phyloP scores from a whole-genome alignment of 1,140 invertebrate species.

The Scaptomyza pallida region DNA sequence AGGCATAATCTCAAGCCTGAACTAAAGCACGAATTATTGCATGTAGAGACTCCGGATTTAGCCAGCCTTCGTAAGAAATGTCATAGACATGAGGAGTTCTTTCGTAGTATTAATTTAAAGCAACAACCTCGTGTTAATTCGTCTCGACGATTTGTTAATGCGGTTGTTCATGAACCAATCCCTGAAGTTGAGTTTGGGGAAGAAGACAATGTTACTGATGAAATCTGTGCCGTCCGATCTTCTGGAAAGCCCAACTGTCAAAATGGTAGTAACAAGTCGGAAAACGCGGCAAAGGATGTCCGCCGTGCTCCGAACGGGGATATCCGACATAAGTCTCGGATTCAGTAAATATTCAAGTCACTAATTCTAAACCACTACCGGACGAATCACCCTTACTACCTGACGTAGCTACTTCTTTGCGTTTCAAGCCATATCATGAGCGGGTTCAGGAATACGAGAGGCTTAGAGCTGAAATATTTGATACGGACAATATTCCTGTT shows the following conservation, averaged over 20 bases:
- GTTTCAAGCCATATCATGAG: slow-evolving; percentile 25
- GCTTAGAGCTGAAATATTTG: slow-evolving; percentile 5
- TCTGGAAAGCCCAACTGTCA: not conserved
- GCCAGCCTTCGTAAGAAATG: not conserved
- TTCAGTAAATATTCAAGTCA: not conserved
- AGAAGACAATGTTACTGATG: too few relatives aligned
- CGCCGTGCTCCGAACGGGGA: not conserved
- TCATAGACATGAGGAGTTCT: too few relatives aligned
- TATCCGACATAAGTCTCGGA: slow-evolving; percentile 11
- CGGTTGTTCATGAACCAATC: too few relatives aligned
- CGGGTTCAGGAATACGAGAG: slow-evolving; percentile 20
- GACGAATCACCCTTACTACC: not conserved
- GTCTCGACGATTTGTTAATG: too few relatives aligned
- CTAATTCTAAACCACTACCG: not conserved
- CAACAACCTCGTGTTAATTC: too few relatives aligned
- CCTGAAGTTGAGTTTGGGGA: too few relatives aligned
- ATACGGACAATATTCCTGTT: not conserved
- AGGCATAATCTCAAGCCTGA: not conserved
- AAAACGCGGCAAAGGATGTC: slow-evolving; percentile 16
- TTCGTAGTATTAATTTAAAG: too few relatives aligned
- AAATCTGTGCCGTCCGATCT: not conserved
- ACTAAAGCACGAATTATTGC: not conserved
- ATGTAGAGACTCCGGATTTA: not conserved
- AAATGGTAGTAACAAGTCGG: not conserved
- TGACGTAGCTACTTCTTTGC: not conserved